Evolutionary conservation across 2,797 vertebrate species (phyloP).

Genomic region (Amblyraja radiata): DNA sequence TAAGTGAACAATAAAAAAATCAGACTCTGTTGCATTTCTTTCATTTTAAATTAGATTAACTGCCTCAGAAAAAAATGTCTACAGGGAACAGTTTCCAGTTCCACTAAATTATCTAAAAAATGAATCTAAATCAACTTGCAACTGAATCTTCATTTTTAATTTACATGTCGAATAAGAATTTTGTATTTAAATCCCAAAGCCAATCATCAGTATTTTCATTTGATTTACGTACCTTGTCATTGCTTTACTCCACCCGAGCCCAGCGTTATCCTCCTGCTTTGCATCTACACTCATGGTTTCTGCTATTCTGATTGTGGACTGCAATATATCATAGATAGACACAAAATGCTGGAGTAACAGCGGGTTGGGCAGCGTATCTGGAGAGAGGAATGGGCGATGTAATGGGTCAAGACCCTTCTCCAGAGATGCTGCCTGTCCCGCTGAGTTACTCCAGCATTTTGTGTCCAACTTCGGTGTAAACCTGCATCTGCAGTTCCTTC

Average conservation of each 20-base stretch:
- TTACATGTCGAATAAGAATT: not conserved
- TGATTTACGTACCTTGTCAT: not conserved
- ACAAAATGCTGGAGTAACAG: no score
- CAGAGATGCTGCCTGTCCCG: no score
- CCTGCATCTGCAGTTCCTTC: no score
- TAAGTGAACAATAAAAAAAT: no score
- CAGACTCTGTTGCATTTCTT: not conserved
- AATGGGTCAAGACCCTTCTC: no score
- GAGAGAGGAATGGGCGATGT: no score
- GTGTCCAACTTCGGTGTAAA: no score
- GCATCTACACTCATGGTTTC: not conserved
- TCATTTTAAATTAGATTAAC: not conserved
- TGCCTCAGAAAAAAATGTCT: not conserved
- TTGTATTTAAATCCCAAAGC: not conserved
- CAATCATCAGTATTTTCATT: not conserved
- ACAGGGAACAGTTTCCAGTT: not conserved
- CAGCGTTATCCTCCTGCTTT: not conserved
- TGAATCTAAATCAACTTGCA: not conserved
- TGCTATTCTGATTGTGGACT: not conserved
- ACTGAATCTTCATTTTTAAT: not conserved
- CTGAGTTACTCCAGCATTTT: no score
- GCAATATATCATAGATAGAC: not conserved
- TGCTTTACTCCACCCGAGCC: not conserved
- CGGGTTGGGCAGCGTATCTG: no score
- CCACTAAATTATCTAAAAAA: not conserved